Evolutionary conservation across 2,888 invertebrate genomes (phyloP).

Genomic region (Craniophora ligustri): DNA sequence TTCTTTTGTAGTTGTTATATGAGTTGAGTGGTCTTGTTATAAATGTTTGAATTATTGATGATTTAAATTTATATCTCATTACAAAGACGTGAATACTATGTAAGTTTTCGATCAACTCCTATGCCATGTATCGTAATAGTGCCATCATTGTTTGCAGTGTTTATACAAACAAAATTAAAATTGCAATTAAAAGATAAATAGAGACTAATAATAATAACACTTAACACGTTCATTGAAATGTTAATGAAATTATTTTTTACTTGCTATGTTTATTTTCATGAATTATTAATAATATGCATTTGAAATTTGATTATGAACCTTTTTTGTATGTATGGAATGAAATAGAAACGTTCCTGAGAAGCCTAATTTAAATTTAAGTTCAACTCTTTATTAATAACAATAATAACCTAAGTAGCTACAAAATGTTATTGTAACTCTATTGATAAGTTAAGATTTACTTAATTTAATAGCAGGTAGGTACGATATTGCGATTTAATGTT

Average conservation of each 20-base stretch:
- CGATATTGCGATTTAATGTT: slow-evolving; percentile 40
- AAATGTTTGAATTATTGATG: slow-evolving; percentile 32
- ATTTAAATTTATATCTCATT: slow-evolving; percentile 15
- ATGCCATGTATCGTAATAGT: slow-evolving; percentile 62
- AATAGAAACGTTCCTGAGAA: slow-evolving; percentile 47
- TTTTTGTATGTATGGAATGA: slow-evolving; percentile 31
- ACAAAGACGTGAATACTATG: slow-evolving; percentile 15
- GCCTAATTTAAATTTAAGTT: slow-evolving; percentile 45
- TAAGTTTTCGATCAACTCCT: slow-evolving; percentile 13
- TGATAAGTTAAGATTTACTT: slow-evolving; percentile 37
- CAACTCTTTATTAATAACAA: slow-evolving; percentile 22
- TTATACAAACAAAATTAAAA: slow-evolving; percentile 2
- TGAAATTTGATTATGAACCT: slow-evolving; percentile 15
- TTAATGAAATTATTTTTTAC: slow-evolving; percentile 2
- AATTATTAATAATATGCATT: slow-evolving; percentile 44
- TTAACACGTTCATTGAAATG: background rate
- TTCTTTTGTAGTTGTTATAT: slow-evolving; percentile 43
- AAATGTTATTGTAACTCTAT: slow-evolving; percentile 42
- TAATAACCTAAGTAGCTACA: slow-evolving; percentile 23
- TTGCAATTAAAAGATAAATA: slow-evolving; percentile 2
- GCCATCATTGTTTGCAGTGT: slow-evolving; percentile 57
- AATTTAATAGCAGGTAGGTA: slow-evolving; percentile 53
- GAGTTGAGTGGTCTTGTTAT: slow-evolving; percentile 34
- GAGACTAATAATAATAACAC: slow-evolving; percentile 6
- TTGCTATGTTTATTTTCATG: slow-evolving; percentile 7